Evolutionary conservation across 2,797 vertebrate genomes (phyloP).

Genomic region (Odontamblyopus rebecca): DNA sequence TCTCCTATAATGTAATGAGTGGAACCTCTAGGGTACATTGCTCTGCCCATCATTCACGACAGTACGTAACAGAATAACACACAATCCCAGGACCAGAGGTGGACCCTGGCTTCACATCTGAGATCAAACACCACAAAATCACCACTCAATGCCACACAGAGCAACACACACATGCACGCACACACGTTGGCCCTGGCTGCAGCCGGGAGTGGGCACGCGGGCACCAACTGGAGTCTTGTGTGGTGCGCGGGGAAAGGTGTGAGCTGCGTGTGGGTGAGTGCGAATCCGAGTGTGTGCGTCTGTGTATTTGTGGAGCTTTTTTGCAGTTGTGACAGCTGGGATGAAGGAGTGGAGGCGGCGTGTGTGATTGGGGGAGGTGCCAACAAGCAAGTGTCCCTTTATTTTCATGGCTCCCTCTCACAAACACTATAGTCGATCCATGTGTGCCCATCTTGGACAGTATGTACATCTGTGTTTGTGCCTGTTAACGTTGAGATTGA

Average conservation of each 20-base stretch:
- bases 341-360: conserved; percentile 77
- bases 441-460: conserved; percentile 49
- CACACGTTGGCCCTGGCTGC: conserved; percentile 26
- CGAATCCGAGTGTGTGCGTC: conserved; percentile 65
- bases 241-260: conserved; percentile 74
- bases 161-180: conserved; percentile 10
- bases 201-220: conserved; percentile 67
- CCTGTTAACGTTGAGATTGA: conserved; percentile 31
- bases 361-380: conserved; percentile 77
- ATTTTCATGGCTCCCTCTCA: conserved; percentile 61
- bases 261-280: conserved; percentile 75
- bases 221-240: conserved; percentile 69
- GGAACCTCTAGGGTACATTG: not conserved
- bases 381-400: conserved; percentile 80
- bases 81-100: conserved; percentile 55
- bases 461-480: conserved; percentile 66
- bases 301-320: conserved; percentile 71
- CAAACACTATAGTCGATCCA: conserved; percentile 46
- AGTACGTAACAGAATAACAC: conserved; percentile 44
- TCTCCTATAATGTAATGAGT: not conserved
- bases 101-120: conserved; percentile 33
- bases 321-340: conserved; percentile 81
- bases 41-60: not conserved
- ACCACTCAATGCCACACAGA: not conserved
- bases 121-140: conserved; percentile 45